These are phyloP conservation scores for Myiozetetes cayanensis DNA, from an alignment of 2,113 vertebrate genomes.

Conservation along the genomic window DNA sequence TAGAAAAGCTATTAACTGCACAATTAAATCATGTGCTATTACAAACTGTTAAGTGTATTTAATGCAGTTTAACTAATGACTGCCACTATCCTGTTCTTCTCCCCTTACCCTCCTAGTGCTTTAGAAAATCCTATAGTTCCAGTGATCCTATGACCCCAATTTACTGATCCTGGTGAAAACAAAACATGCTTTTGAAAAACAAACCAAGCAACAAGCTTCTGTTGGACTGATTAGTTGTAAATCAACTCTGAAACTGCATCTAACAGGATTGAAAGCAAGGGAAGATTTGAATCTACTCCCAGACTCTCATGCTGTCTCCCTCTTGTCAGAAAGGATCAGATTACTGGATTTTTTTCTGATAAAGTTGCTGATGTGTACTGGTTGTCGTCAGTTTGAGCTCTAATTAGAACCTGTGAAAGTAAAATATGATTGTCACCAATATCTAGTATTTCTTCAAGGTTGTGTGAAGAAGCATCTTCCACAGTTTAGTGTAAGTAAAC, in stretches of 20 bases:
- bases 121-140: not conserved
- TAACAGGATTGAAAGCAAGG: not conserved
- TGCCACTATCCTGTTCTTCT: not conserved
- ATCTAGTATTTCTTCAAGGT: not conserved
- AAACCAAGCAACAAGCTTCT: not conserved
- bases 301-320: not conserved
- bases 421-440: not conserved
- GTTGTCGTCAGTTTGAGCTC: not conserved
- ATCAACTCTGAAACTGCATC: not conserved
- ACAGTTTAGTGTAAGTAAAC: not conserved
- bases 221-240: not conserved
- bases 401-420: not conserved
- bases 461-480: not conserved
- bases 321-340: not conserved
- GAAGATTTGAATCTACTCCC: not conserved
- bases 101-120: not conserved
- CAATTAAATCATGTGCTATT: slow-evolving; percentile 4
- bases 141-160: not conserved
- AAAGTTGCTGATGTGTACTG: not conserved
- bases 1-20: slow-evolving; percentile 15
- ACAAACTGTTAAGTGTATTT: not conserved
- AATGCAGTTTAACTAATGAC: not conserved
- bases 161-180: not conserved
- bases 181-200: not conserved
- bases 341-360: not conserved